Base-by-base conservation (phyloP, 2,888 invertebrate genomes). In the Gari tellinella region DNA sequence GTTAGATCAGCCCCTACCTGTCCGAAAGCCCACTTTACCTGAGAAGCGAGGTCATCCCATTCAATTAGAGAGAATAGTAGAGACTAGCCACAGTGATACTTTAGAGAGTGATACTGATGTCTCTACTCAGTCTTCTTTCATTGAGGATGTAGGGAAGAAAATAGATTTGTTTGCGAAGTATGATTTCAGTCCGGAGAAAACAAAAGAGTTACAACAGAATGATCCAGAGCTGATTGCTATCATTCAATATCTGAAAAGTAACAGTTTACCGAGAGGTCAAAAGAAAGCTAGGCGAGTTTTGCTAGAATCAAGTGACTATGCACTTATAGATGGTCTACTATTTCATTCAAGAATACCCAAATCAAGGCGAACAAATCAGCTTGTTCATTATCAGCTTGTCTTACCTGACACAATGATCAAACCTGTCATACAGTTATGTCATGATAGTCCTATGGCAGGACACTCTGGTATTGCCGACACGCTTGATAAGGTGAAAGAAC, bases 391-490 rank as follows among this genome's bases (percentile, higher is more conserved):
- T 23, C 17, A n/a, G 19, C 37, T n/a, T 15, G 45, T 26, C 2
- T 58, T n/a, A 4, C 25, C n/a, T n/a, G n/a, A n/a, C n/a, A n/a
- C n/a, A n/a, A n/a, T n/a, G n/a, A n/a, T n/a, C n/a, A n/a, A n/a
- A 17, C n/a, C 51, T 19, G 43, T 66, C n/a, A 21, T 58, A 14
- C n/a, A 58, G 19, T 56, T 63, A 45, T 63, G 53, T 46, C 73
- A 68, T 45, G 63, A 65, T 23, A 56, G 60, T 8, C 55, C 52
- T 26, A 10, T 61, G 15, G 65, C 26, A 49, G 67, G 40, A 7
- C 74, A 74, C 41, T 38, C 55, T 51, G 74, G 69, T 14, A 69
- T 74, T 19, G 52, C 55, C 40, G 60, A 74, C 19, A 74, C 69
- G 56, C 68, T 55, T 21, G n/a, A n/a, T n/a, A n/a, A n/a, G n/a